Conservation (phyloP, 2,888 invertebrate species). For the Cheiracanthium punctorium region DNA sequence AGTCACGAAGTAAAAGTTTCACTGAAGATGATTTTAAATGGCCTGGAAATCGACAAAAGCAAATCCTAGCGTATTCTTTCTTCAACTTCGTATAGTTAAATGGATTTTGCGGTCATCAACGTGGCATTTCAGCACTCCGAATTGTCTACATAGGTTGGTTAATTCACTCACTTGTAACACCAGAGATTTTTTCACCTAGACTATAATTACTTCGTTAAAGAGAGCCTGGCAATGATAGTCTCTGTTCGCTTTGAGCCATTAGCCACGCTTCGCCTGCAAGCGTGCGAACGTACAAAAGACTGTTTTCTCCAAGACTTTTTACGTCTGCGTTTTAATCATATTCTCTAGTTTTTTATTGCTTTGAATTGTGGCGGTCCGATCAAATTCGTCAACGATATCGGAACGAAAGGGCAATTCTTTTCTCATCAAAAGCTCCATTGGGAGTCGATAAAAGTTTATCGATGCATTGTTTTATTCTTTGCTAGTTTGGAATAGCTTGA, state of each 20-base stretch:
- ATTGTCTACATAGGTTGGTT: neutral
- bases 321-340: slow-evolving; percentile 10
- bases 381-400: neutral
- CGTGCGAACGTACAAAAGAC: slow-evolving; percentile 5
- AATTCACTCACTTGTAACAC: slow-evolving; percentile 1
- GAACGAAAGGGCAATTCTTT: slow-evolving; percentile 8
- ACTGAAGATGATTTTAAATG: too few species aligned
- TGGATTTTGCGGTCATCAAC: neutral
- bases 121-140: neutral
- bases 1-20: too few species aligned
- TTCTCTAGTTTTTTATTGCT: neutral
- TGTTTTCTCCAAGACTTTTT: neutral
- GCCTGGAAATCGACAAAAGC: too few species aligned
- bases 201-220: slow-evolving; percentile 28
- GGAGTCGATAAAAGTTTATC: neutral
- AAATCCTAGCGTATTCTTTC: too few species aligned
- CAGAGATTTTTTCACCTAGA: slow-evolving; percentile 6
- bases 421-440: neutral
- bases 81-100: too few species aligned
- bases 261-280: slow-evolving; percentile 14
- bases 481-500: too few species aligned
- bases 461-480: too few species aligned
- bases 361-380: neutral
- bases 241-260: neutral
- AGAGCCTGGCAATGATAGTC: neutral